Evolutionary conservation across 2,888 invertebrate genomes (phyloP), one percentile per base, ranked within the genome.

Genomic region (Coleophora deauratella): DNA sequence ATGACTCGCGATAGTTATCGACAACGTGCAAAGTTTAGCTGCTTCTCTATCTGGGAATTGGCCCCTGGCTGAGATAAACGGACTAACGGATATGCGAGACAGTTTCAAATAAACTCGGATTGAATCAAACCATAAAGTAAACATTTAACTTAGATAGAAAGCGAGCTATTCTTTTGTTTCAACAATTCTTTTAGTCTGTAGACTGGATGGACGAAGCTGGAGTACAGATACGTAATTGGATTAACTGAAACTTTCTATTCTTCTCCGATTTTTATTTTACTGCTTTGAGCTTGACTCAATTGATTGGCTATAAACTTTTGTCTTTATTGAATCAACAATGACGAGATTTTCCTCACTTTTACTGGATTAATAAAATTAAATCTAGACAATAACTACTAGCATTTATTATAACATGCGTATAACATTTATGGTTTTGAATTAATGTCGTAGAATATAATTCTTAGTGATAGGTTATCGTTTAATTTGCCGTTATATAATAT

Each of bases 1-100:
- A 68, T 66, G 56, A 53, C 47, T 36, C 37, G 47, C 57, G 69
- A 71, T 71, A 44, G 49, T 58, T 63, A 72, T 72, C 69, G 38
- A 43, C 46, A 43, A 59, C 57, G 56, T 62, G 63, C 62, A 62
- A 64, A 58, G 55, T 52, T 53, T 50, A 57, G 54, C 54, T 49
- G 51, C 47, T 51, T 55, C 50, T 51, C 50, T 49, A 56, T 55
- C 59, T 56, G 55, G 56, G 54, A 55, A 50, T 34, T 43, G 49
- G 53, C 54, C 52, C 32, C 44, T 37, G 46, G 42, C 44, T 40
- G 49, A 49, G 51, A 52, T 46, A 57, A 55, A 48, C 56, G 41
- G 57, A 55, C 44, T 55, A 61, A 52, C 45, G 45, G 47, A 49
- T 50, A 49, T 33, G 46, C 44, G 54, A 54, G 57, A 52, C 51